Evolutionary conservation across 2,888 invertebrate species (phyloP).

Genomic region (Andricus quercusramuli): DNA sequence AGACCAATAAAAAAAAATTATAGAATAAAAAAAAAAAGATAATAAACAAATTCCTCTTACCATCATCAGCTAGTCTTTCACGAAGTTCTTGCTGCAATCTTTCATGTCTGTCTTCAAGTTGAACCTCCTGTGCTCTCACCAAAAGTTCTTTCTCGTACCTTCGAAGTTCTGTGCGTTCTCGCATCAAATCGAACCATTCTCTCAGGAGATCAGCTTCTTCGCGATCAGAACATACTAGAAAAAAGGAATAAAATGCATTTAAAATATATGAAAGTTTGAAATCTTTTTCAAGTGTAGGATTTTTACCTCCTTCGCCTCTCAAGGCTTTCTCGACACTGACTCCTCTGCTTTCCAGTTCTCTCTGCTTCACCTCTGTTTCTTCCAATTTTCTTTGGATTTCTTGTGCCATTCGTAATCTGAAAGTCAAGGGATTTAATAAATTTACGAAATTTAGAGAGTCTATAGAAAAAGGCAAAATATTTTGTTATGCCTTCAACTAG

Average conservation of each 20-base stretch:
- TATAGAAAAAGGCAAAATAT: too few species aligned
- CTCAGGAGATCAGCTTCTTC: slow-evolving; percentile 85
- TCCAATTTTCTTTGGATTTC: slow-evolving; percentile 92
- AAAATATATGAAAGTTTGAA: background rate
- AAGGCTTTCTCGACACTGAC: slow-evolving; percentile 89
- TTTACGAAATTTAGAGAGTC: background rate
- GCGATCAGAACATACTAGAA: slow-evolving; percentile 73
- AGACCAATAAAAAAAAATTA: too few species aligned
- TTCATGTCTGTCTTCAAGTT: slow-evolving; percentile 90
- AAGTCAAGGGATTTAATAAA: slow-evolving; percentile 49
- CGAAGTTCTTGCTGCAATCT: slow-evolving; percentile 88
- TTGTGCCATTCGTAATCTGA: slow-evolving; percentile 88
- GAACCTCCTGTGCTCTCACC: slow-evolving; percentile 89
- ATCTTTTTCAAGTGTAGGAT: background rate
- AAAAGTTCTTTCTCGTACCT: slow-evolving; percentile 88
- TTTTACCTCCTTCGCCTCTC: slow-evolving; percentile 84
- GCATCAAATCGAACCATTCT: slow-evolving; percentile 87
- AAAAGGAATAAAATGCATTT: background rate
- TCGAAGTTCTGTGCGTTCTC: slow-evolving; percentile 85
- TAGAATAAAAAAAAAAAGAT: too few species aligned
- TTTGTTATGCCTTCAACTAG: too few species aligned
- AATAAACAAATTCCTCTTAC: slow-evolving; percentile 72
- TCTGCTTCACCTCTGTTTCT: slow-evolving; percentile 90
- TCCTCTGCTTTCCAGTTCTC: slow-evolving; percentile 87
- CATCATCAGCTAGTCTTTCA: slow-evolving; percentile 83